Evolutionary conservation across 2,113 vertebrate species (phyloP), one percentile per base, ranked within the genome.

Genomic region (Phylloscopus trochiloides): DNA sequence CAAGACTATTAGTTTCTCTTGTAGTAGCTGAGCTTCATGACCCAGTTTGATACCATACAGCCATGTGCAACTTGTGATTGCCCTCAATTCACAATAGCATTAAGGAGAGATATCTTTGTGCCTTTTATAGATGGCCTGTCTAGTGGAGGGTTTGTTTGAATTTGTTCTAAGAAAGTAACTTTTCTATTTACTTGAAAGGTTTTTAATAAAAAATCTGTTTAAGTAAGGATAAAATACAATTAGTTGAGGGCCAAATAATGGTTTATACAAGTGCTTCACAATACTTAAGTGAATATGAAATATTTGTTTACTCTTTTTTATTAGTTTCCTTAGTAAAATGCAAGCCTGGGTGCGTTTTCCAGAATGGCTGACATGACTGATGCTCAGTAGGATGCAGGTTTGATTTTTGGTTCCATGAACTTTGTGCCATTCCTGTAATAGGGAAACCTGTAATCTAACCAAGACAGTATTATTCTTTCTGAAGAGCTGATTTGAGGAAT

Each of bases 371-470:
- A 24, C 4, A 2, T 63, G 43, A 62, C 29, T n/a, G 25, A 83
- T 72, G 12, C 19, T 87, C n/a, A 20, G 48, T 21, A 63, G 72
- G 26, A 36, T 67, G 48, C 65, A 68, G 40, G 28, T 55, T 85
- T 85, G 45, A 14, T 52, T 79, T 79, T 90, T 66, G 18, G 8
- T 80, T 83, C 31, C 65, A 55, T 67, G 34, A 77, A 43, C 14
- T 29, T 76, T 15, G 11, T 17, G 32, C 34, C 1, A 0, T 71
- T 86, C 34, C 48, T 4, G 0, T 24, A 40, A 24, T 0, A 58
- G 34, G 66, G 80, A 38, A 75, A 32, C 14, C 58, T 57, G 86
- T 70, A 70, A 36, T 34, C 50, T 62, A 61, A 75, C 28, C n/a
- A 68, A 57, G 47, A 38, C 22, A 63, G 31, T 36, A 7, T 18